Evolutionary conservation across 2,113 vertebrate species (phyloP), one percentile per base, ranked within the genome.

Genomic region (Damaliscus lunatus): DNA sequence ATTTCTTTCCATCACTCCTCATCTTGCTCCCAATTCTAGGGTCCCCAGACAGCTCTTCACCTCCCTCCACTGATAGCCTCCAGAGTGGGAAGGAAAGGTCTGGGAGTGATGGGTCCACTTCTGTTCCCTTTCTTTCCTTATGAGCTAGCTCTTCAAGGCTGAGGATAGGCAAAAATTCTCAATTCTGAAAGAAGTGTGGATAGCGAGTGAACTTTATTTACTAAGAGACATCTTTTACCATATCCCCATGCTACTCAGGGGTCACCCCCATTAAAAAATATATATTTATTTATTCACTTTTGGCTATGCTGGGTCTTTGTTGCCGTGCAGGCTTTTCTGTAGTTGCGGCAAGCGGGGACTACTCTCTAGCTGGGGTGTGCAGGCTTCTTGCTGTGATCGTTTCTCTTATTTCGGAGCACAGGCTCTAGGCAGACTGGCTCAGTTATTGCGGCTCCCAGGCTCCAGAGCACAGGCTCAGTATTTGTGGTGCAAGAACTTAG

Each of bases 171-270:
- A n/a, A 11, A 53, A 27, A 15, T 27, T 43, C 87, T 93, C 31
- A 16, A 0, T 23, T 91, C 74, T 23, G 77, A 50, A 25, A 21
- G 80, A 17, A 89, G 83, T 11, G 46, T 40, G 53, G 84, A 23
- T 2, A 52, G 80, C 14, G 14, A 57, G 55, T 8, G 13, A 71
- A 25, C 57, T 50, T 40, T 6, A 36, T 53, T 52, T 27, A 29
- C 1, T 1, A 7, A 21, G 40, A 93, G 48, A 23, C 29, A 3
- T 31, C 71, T 84, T 43, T 53, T 9, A 50, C 64, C 17, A 15
- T 0, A 1, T 48, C 25, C 36, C 59, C 16, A 11, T 1, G 5
- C 19, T 55, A 5, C 16, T 23, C 17, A 7, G 59, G 46, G 46
- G 43, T 15, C 64, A 25, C 2, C 10, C 16, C 19, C 6, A 23